Evolutionary conservation across 2,888 invertebrate genomes (phyloP).

Genomic region (Drosophila anceps): DNA sequence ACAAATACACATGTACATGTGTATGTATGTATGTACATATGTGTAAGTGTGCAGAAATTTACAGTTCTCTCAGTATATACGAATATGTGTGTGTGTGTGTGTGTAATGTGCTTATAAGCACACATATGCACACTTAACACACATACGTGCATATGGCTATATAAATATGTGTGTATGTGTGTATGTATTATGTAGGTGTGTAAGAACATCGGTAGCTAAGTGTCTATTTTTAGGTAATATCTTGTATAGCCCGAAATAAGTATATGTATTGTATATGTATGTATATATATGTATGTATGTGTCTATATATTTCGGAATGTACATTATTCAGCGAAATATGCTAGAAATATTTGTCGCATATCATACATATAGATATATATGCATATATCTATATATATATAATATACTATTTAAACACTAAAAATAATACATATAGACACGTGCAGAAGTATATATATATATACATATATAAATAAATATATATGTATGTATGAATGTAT

Average conservation of each 20-base stretch:
- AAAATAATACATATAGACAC: conserved; percentile 1
- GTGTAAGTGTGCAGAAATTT: conserved; percentile 1
- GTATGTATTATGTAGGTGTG: conserved; percentile 11
- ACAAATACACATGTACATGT: not conserved
- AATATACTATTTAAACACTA: not conserved
- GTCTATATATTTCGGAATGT: conserved; percentile 5
- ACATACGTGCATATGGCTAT: not conserved
- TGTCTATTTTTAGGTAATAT: conserved; percentile 68
- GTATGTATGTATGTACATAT: conserved; percentile 24
- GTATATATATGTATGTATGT: not conserved
- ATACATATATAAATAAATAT: not conserved
- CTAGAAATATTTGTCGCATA: conserved; percentile 12
- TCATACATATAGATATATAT: not conserved
- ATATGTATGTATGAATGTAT: not conserved
- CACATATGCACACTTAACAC: not conserved
- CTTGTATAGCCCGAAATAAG: conserved; percentile 32
- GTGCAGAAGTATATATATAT: not conserved
- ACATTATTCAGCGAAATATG: conserved; percentile 7
- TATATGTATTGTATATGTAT: conserved; percentile 5
- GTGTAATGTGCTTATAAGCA: not conserved
- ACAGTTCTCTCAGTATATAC: not conserved
- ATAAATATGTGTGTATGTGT: not conserved
- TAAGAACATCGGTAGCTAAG: conserved; percentile 48
- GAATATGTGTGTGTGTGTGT: not conserved
- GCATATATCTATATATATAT: not conserved